phyloP scores from a whole-genome alignment of 2,888 invertebrate species.

The Platycheirus rosarum region DNA sequence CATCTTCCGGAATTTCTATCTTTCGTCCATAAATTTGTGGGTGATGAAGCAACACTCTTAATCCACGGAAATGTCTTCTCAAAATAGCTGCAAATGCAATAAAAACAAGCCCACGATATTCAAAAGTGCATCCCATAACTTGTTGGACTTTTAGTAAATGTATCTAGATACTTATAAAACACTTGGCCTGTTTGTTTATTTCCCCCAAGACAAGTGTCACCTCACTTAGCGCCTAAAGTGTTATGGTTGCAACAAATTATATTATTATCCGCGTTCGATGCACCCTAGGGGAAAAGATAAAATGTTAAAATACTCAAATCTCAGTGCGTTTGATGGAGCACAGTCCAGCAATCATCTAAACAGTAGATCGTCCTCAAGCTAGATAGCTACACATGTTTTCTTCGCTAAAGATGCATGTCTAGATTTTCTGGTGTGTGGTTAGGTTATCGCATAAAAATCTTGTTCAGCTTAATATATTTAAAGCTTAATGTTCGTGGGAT shows the following conservation, averaged over 20 bases:
- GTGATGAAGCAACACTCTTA: slow-evolving; percentile 7
- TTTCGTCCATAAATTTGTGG: neutral
- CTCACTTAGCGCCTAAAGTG: slow-evolving; percentile 38
- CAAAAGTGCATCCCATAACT: slow-evolving; percentile 10
- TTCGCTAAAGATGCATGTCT: slow-evolving; percentile 47
- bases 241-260: slow-evolving; percentile 45
- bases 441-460: slow-evolving; percentile 45
- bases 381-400: slow-evolving; percentile 45
- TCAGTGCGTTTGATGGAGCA: slow-evolving; percentile 18
- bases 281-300: slow-evolving; percentile 33
- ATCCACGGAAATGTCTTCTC: slow-evolving; percentile 22
- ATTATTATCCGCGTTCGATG: slow-evolving; percentile 22
- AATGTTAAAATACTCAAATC: slow-evolving; percentile 11
- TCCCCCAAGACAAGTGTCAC: slow-evolving; percentile 39
- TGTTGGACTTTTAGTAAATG: slow-evolving; percentile 10
- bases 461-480: slow-evolving; percentile 41
- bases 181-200: slow-evolving; percentile 24
- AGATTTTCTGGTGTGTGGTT: slow-evolving; percentile 43
- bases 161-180: slow-evolving; percentile 13
- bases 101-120: slow-evolving; percentile 24
- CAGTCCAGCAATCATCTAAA: slow-evolving; percentile 28
- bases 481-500: slow-evolving; percentile 12
- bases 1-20: neutral
- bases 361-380: slow-evolving; percentile 32
- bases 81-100: slow-evolving; percentile 21